Evolutionary conservation across 2,113 vertebrate species (phyloP).

Genomic region (Lepisosteus oculatus): DNA sequence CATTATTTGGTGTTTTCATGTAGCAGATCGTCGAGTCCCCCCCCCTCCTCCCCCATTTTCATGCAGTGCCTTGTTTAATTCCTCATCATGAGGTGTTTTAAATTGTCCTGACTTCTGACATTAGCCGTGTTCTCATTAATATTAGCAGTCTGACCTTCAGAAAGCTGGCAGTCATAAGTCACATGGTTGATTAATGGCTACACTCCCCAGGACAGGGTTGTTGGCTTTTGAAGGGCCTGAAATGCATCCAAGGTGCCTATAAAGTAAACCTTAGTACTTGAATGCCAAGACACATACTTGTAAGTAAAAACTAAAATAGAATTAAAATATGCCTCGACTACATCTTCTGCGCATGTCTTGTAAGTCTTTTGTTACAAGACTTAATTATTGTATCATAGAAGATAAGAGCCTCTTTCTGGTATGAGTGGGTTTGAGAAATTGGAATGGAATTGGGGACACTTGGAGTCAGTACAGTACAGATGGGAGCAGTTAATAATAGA

Average conservation of each 20-base stretch:
- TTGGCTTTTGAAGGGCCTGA: conserved; percentile 50
- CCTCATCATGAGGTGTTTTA: conserved; percentile 37
- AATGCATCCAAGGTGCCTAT: conserved; percentile 46
- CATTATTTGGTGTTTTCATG: too few relatives aligned
- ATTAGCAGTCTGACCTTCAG: conserved; percentile 43
- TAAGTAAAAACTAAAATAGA: not conserved
- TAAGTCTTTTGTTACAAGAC: not conserved
- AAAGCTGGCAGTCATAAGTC: conserved; percentile 31
- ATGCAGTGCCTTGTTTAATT: conserved; percentile 35
- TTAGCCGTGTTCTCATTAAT: conserved; percentile 40
- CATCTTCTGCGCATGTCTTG: not conserved
- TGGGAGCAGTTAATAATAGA: too few relatives aligned
- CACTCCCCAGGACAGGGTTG: conserved; percentile 50
- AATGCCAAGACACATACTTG: conserved; percentile 26
- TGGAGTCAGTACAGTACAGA: too few relatives aligned
- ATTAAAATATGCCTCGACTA: not conserved
- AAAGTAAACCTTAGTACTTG: conserved; percentile 53
- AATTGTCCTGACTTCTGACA: conserved; percentile 44
- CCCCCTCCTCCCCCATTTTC: not conserved
- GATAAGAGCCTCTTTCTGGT: too few relatives aligned
- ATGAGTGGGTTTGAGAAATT: too few relatives aligned
- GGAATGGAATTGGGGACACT: too few relatives aligned
- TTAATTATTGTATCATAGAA: too few relatives aligned
- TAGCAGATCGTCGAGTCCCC: too few relatives aligned
- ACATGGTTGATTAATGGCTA: conserved; percentile 49